phyloP scores from a whole-genome alignment of 2,797 vertebrate species.

The Poeciliopsis paucimaculata region DNA sequence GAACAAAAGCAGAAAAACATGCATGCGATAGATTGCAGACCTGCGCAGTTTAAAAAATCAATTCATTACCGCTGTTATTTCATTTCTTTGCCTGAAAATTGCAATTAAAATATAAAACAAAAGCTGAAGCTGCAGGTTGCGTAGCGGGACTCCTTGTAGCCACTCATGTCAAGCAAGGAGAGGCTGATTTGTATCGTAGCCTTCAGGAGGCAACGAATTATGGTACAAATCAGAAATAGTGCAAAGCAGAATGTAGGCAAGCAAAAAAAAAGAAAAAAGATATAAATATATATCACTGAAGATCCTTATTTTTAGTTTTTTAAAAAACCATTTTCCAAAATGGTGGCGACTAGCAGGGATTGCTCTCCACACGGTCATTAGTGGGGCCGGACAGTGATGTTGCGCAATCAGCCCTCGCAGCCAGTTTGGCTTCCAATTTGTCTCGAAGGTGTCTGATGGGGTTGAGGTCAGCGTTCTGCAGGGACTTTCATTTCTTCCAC shows the following conservation, averaged over 20 bases:
- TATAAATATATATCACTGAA: neutral
- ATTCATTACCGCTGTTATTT: neutral
- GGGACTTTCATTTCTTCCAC: slow-evolving; percentile 4
- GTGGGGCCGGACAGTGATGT: slow-evolving; percentile 2
- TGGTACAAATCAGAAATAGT: neutral
- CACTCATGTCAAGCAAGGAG: neutral
- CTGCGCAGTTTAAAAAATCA: slow-evolving; percentile 5
- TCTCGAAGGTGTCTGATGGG: slow-evolving; percentile 17
- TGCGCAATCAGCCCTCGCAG: slow-evolving; percentile 8
- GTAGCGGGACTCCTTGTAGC: neutral
- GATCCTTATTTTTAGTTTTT: neutral
- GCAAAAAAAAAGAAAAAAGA: too few relatives aligned
- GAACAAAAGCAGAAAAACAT: slow-evolving; percentile 11
- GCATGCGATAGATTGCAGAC: neutral
- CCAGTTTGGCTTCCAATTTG: slow-evolving; percentile 15
- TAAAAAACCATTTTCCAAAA: neutral
- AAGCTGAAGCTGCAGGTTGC: neutral
- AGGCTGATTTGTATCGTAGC: neutral
- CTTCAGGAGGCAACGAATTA: neutral
- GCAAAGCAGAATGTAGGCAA: neutral
- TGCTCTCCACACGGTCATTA: slow-evolving; percentile 14
- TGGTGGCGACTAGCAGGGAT: neutral
- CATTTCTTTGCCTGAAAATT: slow-evolving; percentile 3
- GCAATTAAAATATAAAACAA: slow-evolving; percentile 10
- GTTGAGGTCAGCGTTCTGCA: slow-evolving; percentile 12